phyloP scores from a whole-genome alignment of 2,797 vertebrate species.

The Ctenosaura bakeri region DNA sequence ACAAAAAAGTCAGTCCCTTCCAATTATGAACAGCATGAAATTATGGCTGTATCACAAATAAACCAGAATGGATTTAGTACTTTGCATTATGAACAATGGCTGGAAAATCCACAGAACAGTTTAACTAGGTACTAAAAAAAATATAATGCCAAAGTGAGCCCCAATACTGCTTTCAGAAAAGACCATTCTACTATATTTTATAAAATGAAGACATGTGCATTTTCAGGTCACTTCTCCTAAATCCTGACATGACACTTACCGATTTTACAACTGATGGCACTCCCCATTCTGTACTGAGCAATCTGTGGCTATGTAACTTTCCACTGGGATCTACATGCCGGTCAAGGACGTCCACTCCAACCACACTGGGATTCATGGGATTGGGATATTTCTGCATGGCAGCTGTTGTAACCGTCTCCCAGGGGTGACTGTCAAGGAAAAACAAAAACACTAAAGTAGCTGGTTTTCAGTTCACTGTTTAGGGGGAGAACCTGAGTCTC shows the following conservation, averaged over 20 bases:
- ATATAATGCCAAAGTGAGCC: background rate
- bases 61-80: background rate
- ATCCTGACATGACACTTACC: conserved; percentile 77
- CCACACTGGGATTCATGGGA: conserved; percentile 96
- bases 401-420: conserved; percentile 96
- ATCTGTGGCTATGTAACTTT: conserved; percentile 91
- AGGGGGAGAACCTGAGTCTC: background rate
- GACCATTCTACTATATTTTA: background rate
- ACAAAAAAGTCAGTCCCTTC: background rate
- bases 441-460: conserved; percentile 16
- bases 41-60: background rate
- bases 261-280: conserved; percentile 95
- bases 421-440: conserved; percentile 88
- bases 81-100: background rate
- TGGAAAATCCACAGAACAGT: background rate
- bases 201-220: background rate
- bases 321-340: conserved; percentile 87
- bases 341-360: conserved; percentile 95
- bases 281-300: conserved; percentile 98
- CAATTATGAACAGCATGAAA: background rate
- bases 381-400: conserved; percentile 99
- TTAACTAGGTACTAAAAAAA: no score
- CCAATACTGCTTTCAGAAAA: background rate
- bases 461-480: background rate
- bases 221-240: background rate